These are phyloP conservation scores for Penaeus chinensis DNA, from an alignment of 1,140 invertebrate species.

Conservation along the genomic window DNA sequence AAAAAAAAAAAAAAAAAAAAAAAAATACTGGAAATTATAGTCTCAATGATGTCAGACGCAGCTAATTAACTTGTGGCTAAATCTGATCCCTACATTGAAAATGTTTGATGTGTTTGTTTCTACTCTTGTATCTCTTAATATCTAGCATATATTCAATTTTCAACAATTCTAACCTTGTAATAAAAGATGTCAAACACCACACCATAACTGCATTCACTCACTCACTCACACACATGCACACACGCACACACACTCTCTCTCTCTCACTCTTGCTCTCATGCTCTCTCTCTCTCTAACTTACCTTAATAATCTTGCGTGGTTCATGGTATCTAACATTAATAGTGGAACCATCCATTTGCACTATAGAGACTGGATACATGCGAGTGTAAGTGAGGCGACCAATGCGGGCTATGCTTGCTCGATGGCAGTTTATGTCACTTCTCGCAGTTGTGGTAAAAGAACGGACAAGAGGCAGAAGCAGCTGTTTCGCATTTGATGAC, in stretches of 20 bases:
- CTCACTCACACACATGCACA: background rate
- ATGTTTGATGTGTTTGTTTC: too few relatives aligned
- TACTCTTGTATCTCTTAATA: too few relatives aligned
- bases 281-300: background rate
- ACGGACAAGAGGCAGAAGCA: constrained; percentile 10
- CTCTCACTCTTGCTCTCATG: background rate
- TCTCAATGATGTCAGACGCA: too few relatives aligned
- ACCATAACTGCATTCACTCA: too few relatives aligned
- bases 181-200: too few relatives aligned
- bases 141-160: too few relatives aligned
- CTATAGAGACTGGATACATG: constrained; percentile 36
- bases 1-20: too few relatives aligned
- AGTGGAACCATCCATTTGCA: constrained; percentile 49
- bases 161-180: too few relatives aligned
- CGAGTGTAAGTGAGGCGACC: constrained; percentile 38
- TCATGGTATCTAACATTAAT: constrained; percentile 49
- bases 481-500: too few relatives aligned
- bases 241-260: background rate
- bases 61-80: too few relatives aligned
- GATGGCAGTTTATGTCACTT: constrained; percentile 41
- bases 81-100: too few relatives aligned
- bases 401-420: constrained; percentile 50
- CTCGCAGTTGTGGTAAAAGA: constrained; percentile 26
- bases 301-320: constrained; percentile 50
- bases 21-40: too few relatives aligned